Evolutionary conservation across 2,797 vertebrate species (phyloP).

Genomic region (Bovichtus variegatus): DNA sequence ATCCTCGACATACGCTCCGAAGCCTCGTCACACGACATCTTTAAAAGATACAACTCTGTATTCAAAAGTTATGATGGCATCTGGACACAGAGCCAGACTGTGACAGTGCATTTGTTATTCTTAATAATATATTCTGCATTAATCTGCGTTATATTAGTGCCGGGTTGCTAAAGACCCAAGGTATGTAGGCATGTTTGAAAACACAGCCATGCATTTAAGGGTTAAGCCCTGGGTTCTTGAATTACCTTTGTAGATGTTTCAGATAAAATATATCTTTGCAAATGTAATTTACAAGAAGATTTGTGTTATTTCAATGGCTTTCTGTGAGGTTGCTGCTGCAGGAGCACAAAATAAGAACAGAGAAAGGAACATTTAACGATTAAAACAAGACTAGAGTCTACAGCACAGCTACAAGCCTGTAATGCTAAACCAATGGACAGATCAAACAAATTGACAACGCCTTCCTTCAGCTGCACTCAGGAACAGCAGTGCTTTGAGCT

Average conservation of each 20-base stretch:
- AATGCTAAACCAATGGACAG: not conserved
- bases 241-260: not conserved
- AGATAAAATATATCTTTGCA: not conserved
- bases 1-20: too few relatives aligned
- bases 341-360: not conserved
- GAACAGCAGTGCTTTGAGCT: too few relatives aligned
- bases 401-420: not conserved
- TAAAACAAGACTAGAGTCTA: not conserved
- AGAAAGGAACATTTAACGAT: not conserved
- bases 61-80: too few relatives aligned
- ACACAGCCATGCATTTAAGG: not conserved
- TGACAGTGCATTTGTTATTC: not conserved
- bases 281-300: not conserved
- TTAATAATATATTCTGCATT: not conserved
- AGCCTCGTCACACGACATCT: too few relatives aligned
- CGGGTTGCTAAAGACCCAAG: not conserved
- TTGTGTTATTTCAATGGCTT: not conserved
- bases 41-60: too few relatives aligned
- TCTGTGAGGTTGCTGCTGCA: not conserved
- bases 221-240: not conserved
- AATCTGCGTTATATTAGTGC: too few relatives aligned
- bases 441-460: not conserved
- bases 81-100: too few relatives aligned
- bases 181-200: not conserved
- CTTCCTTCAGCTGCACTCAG: not conserved